These are phyloP conservation scores for Psittacula derbiana DNA, from an alignment of 2,797 vertebrate genomes.

Conservation along the genomic window DNA sequence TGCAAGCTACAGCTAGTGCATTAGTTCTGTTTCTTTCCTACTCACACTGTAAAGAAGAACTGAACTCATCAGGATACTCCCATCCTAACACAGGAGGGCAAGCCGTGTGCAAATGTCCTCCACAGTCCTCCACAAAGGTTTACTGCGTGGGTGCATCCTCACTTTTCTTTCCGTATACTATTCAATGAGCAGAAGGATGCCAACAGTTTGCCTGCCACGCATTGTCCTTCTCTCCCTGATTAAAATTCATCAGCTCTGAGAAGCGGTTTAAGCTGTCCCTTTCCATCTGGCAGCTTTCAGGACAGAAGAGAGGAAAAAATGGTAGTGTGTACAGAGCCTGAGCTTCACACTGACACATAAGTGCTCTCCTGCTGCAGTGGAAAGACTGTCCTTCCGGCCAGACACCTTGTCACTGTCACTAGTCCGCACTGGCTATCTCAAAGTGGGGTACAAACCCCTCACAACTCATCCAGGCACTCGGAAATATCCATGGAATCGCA, in stretches of 20 bases:
- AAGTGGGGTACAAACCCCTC: background rate
- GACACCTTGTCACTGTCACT: background rate
- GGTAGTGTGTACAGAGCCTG: fast-evolving
- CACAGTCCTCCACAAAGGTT: background rate
- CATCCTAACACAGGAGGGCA: background rate
- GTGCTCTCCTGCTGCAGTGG: background rate
- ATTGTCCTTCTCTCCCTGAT: background rate
- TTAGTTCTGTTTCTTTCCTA: background rate
- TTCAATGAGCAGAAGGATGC: background rate
- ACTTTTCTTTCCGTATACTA: background rate
- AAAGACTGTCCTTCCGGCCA: fast-evolving
- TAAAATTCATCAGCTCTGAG: background rate
- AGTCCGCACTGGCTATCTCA: fast-evolving
- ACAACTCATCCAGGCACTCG: background rate
- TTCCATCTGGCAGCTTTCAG: background rate
- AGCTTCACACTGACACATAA: background rate
- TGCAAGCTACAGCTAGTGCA: background rate
- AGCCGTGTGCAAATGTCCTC: fast-evolving
- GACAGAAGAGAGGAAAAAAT: background rate
- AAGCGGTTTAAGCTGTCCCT: background rate
- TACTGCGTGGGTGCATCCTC: background rate
- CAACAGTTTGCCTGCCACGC: background rate
- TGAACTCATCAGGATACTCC: background rate
- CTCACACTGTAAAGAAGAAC: fast-evolving
- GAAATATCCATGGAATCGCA: background rate